Base-by-base conservation (phyloP, 2,888 invertebrate genomes). In the Dasysyrphus tricinctus region DNA sequence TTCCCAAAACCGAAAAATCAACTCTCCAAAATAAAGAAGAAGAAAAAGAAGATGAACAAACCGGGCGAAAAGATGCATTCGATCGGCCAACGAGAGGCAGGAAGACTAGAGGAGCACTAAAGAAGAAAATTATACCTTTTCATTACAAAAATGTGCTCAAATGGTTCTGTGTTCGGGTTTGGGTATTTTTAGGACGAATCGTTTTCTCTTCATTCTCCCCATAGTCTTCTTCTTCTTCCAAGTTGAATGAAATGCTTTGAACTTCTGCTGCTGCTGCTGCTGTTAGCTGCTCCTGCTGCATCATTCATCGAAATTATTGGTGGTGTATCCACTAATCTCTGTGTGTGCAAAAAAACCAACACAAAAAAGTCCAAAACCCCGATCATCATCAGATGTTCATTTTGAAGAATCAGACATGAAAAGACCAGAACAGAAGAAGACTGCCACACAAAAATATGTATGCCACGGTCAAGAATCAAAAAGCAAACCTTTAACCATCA, bases 41-140 rank as follows among this genome's bases (percentile, higher is more conserved):
- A 42, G 49, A 12, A 51, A 72, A 69, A 16, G 54, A 63, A 77
- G 56, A 75, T 70, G 59, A 54, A 59, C 59, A 61, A 81, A 84
- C 84, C 80, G 73, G 80, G 76, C 72, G 51, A 73, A 61, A 56
- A 9, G 3, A 51, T 67, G 6, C 12, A 39, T 42, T 54, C 37
- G n/a, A n/a, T n/a, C n/a, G 29, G 29, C 44, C 47, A 77, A 72
- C 57, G 80, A 70, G 47, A 32, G 44, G 54, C 51, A 72, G 72
- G 51, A 70, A 39, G 70, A 24, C 51, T 24, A 19, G 63, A 24
- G 70, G 74, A 65, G 65, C 44, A 59, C 19, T 24, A 11, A 47
- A 78, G 77, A 82, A 82, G 74, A 78, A 86, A 86, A 86, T 86
- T 86, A 86, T 82, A 86, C 82, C 86, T 82, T 86, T 86, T 86